Conservation (phyloP, 2,888 invertebrate genomes). For the Heliconius sara region DNA sequence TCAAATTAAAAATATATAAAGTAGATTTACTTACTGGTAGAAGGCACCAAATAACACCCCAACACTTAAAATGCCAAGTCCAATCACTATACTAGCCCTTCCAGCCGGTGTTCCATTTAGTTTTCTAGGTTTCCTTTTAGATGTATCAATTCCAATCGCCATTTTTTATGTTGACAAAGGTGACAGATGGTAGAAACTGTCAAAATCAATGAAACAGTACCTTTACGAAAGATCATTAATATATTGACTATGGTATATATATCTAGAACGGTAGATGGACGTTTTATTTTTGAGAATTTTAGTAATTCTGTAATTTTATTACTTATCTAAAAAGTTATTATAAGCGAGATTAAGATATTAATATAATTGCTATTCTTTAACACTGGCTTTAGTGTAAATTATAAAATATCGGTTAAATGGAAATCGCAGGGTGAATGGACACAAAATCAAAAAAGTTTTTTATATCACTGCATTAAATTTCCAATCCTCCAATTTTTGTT, state of each 20-base stretch:
- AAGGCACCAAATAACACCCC: slow-evolving; percentile 70
- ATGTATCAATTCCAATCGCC: slow-evolving; percentile 82
- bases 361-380: too few relatives aligned
- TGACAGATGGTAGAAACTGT: not conserved
- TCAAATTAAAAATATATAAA: not conserved
- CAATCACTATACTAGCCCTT: slow-evolving; percentile 81
- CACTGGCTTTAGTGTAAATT: too few relatives aligned
- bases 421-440: too few relatives aligned
- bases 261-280: too few relatives aligned
- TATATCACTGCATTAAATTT: too few relatives aligned
- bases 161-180: slow-evolving; percentile 57
- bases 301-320: too few relatives aligned
- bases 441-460: too few relatives aligned
- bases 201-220: not conserved
- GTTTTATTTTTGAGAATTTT: too few relatives aligned
- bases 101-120: slow-evolving; percentile 87
- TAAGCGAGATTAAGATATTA: too few relatives aligned
- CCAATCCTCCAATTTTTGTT: too few relatives aligned
- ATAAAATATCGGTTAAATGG: too few relatives aligned
- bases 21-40: slow-evolving; percentile 77
- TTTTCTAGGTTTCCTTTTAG: slow-evolving; percentile 86
- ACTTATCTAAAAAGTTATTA: too few relatives aligned
- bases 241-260: not conserved
- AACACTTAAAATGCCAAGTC: slow-evolving; percentile 71
- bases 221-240: not conserved